These are phyloP conservation scores for Larimichthys crocea DNA, from an alignment of 2,113 vertebrate species.

Conservation along the genomic window DNA sequence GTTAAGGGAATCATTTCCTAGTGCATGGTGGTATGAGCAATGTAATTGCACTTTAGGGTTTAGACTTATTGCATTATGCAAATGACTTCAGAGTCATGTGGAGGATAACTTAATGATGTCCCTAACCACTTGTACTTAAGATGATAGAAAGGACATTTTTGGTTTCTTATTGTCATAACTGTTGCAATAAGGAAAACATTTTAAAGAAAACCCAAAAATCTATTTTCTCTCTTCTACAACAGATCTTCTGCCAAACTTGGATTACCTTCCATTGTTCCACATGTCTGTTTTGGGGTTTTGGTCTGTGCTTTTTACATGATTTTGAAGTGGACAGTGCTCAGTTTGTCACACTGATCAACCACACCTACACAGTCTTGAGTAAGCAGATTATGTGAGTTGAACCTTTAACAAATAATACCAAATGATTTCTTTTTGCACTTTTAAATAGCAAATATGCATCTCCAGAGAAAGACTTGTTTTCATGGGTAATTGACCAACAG, in stretches of 20 bases:
- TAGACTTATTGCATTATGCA: constrained; percentile 81
- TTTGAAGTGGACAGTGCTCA: neutral
- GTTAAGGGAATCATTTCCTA: constrained; percentile 75
- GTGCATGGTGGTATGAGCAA: constrained; percentile 78
- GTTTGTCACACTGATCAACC: no score
- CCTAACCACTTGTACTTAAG: constrained; percentile 65
- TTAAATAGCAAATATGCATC: neutral
- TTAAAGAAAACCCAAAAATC: neutral
- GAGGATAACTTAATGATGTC: constrained; percentile 74
- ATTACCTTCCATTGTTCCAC: neutral
- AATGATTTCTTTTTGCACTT: neutral
- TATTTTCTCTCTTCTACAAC: neutral
- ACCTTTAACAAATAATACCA: no score
- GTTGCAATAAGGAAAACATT: neutral
- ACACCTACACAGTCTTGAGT: neutral
- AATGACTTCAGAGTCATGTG: constrained; percentile 74
- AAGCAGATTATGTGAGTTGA: neutral
- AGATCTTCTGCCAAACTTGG: neutral
- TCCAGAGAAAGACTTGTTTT: neutral
- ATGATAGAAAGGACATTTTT: constrained; percentile 55
- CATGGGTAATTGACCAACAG: neutral
- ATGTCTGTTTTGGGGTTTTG: neutral
- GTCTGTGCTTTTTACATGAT: neutral
- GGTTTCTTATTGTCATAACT: constrained; percentile 13
- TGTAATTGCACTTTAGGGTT: constrained; percentile 81